Evolutionary conservation across 2,113 vertebrate genomes (phyloP).

Genomic region (Pagrus major): DNA sequence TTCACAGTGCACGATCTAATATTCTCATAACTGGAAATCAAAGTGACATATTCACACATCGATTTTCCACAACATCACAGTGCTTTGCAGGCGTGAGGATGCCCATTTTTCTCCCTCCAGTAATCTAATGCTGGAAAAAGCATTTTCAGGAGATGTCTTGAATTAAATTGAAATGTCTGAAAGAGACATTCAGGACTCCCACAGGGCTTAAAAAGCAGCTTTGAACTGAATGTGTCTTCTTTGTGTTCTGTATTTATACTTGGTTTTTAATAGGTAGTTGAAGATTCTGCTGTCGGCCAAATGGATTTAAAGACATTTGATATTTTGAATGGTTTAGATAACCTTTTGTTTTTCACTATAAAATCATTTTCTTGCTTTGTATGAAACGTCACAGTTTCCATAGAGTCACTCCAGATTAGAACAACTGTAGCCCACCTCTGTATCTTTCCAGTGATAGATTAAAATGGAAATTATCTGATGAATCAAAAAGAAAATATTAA

Average conservation of each 20-base stretch:
- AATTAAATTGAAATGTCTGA: constrained; percentile 52
- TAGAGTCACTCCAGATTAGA: background rate
- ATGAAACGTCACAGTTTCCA: background rate
- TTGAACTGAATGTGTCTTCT: constrained; percentile 9
- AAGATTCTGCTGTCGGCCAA: background rate
- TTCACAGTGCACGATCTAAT: constrained; percentile 35
- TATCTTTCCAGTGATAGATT: background rate
- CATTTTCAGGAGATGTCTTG: constrained; percentile 46
- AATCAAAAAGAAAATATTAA: background rate
- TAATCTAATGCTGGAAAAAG: constrained; percentile 47
- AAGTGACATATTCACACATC: constrained; percentile 41
- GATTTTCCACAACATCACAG: constrained; percentile 32
- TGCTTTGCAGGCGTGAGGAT: constrained; percentile 16
- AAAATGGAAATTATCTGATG: background rate
- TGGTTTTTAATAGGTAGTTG: background rate
- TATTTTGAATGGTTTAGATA: background rate
- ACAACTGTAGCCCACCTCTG: background rate
- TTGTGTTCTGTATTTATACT: constrained; percentile 1
- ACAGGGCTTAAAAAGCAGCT: constrained; percentile 5
- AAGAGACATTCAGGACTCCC: constrained; percentile 21
- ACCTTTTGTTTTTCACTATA: background rate
- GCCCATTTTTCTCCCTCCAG: constrained; percentile 25
- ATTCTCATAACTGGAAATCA: constrained; percentile 54
- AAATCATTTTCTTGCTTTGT: background rate
- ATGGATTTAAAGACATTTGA: background rate